phyloP scores from a whole-genome alignment of 2,113 vertebrate species.

The Aegypius monachus region DNA sequence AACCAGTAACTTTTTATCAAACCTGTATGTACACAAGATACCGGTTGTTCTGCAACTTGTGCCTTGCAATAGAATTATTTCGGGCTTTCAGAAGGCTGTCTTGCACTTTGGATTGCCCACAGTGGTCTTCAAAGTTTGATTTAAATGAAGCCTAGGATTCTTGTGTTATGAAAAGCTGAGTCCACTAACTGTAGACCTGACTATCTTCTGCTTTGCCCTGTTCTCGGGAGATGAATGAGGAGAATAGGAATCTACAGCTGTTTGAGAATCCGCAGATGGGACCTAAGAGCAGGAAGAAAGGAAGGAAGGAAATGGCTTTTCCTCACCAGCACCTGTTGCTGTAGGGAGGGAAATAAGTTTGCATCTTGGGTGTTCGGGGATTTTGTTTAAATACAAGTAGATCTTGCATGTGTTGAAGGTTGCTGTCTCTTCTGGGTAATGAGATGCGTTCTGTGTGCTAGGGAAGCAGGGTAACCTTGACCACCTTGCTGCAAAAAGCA shows the following conservation, averaged over 20 bases:
- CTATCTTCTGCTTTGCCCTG: not conserved
- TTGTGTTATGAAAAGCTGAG: not conserved
- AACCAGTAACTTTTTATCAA: not conserved
- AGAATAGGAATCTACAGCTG: not conserved
- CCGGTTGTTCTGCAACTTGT: not conserved
- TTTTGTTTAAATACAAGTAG: not conserved
- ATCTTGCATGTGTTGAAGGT: not conserved
- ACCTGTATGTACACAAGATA: not conserved
- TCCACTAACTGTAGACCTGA: not conserved
- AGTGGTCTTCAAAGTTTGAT: not conserved
- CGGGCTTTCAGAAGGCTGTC: not conserved
- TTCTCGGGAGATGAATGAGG: not conserved
- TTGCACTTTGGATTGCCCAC: not conserved
- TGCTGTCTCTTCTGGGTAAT: not conserved
- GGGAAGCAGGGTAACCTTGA: not conserved
- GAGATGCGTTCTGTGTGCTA: rapidly evolving
- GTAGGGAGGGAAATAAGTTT: not conserved
- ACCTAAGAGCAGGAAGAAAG: not conserved
- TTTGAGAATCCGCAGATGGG: not conserved
- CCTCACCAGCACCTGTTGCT: not conserved
- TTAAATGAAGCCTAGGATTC: not conserved
- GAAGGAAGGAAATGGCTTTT: not conserved
- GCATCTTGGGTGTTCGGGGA: not conserved
- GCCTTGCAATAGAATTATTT: not conserved
- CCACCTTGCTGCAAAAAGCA: not conserved